A percentile compares a stretch with the other conserved stretches of the same genome.
Conservation (phyloP, 2,797 vertebrate species). For the Rallus crepitans region DNA sequence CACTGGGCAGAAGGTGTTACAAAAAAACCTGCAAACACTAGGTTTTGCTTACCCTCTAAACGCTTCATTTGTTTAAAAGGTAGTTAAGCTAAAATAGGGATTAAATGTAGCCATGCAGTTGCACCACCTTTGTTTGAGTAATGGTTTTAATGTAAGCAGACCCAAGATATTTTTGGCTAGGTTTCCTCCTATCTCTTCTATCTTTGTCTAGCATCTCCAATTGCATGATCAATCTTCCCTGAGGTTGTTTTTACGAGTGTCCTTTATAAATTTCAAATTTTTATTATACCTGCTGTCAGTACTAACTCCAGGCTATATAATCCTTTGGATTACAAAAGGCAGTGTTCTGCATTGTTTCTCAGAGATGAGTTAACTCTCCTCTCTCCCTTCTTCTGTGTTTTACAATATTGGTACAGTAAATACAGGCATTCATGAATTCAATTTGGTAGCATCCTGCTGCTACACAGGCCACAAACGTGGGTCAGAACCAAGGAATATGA, state of each 20-base stretch:
- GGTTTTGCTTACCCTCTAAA: background rate
- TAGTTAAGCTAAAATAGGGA: background rate
- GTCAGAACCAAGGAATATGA: background rate
- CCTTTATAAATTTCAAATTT: background rate
- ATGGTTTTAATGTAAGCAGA: background rate
- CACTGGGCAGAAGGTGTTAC: background rate
- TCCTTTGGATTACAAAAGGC: background rate
- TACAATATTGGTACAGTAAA: background rate
- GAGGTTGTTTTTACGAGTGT: background rate
- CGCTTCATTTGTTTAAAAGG: background rate
- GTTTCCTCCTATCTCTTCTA: background rate
- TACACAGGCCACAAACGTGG: background rate
- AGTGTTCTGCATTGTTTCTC: background rate
- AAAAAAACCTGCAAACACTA: background rate
- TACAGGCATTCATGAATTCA: background rate
- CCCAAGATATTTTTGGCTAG: background rate
- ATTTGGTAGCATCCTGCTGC: background rate
- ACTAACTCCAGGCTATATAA: background rate
- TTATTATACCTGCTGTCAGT: background rate
- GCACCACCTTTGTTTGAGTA: background rate
- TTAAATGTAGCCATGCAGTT: background rate
- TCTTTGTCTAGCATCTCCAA: background rate
- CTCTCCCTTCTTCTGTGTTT: background rate
- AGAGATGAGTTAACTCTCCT: background rate
- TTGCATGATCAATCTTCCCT: background rate